Conservation (phyloP, 2,113 vertebrate genomes). For the Rhinopomastus cyanomelas region DNA sequence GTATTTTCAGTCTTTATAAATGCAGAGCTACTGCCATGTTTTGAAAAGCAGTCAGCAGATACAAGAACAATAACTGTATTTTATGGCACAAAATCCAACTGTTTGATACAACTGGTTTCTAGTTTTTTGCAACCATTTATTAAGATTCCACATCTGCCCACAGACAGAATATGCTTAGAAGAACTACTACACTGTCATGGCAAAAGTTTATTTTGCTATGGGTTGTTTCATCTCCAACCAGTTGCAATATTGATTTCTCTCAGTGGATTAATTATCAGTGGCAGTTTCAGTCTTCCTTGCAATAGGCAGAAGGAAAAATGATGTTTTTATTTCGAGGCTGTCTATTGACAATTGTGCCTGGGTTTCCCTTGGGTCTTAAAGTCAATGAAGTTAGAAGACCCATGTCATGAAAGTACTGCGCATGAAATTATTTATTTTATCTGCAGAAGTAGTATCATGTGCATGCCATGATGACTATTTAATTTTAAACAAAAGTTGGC, state of each 20-base stretch:
- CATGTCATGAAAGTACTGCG: slow-evolving; percentile 38
- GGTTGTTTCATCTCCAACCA: slow-evolving; percentile 74
- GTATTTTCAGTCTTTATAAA: not conserved
- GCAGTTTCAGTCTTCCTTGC: slow-evolving; percentile 71
- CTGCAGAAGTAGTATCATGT: not conserved
- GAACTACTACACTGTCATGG: slow-evolving; percentile 28
- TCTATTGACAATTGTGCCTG: slow-evolving; percentile 67
- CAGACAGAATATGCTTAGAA: slow-evolving; percentile 20
- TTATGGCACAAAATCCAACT: not conserved
- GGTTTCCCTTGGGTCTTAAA: slow-evolving; percentile 64
- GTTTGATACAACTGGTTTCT: slow-evolving; percentile 25
- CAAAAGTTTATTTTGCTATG: slow-evolving; percentile 74
- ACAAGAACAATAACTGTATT: slow-evolving; percentile 59
- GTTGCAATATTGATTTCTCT: slow-evolving; percentile 79
- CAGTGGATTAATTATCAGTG: slow-evolving; percentile 78
- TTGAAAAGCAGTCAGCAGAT: not conserved
- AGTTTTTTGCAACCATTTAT: slow-evolving; percentile 30
- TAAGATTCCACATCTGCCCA: slow-evolving; percentile 39
- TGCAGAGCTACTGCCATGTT: not conserved
- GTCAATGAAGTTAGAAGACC: slow-evolving; percentile 57
- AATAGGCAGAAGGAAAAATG: slow-evolving; percentile 76
- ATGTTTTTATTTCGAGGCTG: slow-evolving; percentile 77
- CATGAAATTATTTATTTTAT: slow-evolving; percentile 64
- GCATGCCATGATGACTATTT: not conserved
- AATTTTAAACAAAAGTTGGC: not conserved